Evolutionary conservation across 2,113 vertebrate species (phyloP), one percentile per base, ranked within the genome.

Genomic region (Trematocara macrostoma): DNA sequence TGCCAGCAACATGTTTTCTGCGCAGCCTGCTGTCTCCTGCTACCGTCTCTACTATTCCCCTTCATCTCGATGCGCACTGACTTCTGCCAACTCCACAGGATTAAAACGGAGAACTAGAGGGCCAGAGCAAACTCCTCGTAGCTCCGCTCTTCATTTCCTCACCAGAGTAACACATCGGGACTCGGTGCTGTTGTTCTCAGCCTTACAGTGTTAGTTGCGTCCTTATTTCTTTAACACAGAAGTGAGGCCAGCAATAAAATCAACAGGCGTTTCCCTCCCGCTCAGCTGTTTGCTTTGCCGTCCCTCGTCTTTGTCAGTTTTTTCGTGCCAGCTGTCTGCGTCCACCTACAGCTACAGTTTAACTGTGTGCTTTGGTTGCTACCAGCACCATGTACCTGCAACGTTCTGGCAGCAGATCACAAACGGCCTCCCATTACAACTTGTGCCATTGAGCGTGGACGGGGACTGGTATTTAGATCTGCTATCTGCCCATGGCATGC

Each of bases 401-500:
- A 56, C 1, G 29, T 59, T 89, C 42, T 90, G 93, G 82, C 64
- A 83, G 11, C 20, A 23, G 49, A 89, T 83, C 84, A 88, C 34
- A 82, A 67, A 69, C 64, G 14, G n/a, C 11, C 26, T 14, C 57
- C 82, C 78, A 71, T 81, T 83, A 20, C 26, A 84, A 85, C 67
- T 84, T 85, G 81, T 59, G 71, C 69, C 42, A 4, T 82, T 78
- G 57, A 59, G 55, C n/a, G 11, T 29, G 20, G 57, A 83, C 87
- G 42, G n/a, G 71, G 57, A 52, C 42, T 29, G 29, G 74, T 67
- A 88, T 67, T 89, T 52, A 93, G 74, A 84, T 84, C 26, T 55
- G 23, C 76, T 83, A 34, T 86, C 82, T 82, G 84, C 74, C 64
- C 29, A 61, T 69, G 56, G 89, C 85, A 84, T 88, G 84, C 89